phyloP scores from a whole-genome alignment of 2,888 invertebrate genomes.

The Tetragnatha montana region DNA sequence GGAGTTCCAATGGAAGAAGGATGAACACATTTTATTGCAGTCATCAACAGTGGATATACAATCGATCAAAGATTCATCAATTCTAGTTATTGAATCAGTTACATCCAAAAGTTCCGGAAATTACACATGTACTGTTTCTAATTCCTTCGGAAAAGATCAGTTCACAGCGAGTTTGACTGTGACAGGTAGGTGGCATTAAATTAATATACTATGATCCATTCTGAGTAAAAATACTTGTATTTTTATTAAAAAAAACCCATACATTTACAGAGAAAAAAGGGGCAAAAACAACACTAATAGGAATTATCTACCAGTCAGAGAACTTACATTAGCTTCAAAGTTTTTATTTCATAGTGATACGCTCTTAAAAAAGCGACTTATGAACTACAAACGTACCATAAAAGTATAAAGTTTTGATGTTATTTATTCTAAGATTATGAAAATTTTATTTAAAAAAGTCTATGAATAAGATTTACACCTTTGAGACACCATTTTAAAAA shows the following conservation, averaged over 20 bases:
- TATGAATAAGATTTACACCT: too few relatives aligned
- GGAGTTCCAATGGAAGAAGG: constrained; percentile 71
- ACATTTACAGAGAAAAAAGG: not conserved
- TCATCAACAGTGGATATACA: constrained; percentile 42
- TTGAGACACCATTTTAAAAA: too few relatives aligned
- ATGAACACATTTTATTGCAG: constrained; percentile 3
- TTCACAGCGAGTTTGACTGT: constrained; percentile 63
- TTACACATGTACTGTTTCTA: constrained; percentile 70
- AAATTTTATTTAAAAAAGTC: too few relatives aligned
- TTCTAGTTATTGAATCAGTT: constrained; percentile 62
- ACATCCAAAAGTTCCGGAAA: constrained; percentile 59
- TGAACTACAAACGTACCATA: too few relatives aligned
- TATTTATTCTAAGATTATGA: too few relatives aligned
- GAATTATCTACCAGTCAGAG: too few relatives aligned
- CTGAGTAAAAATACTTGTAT: not conserved
- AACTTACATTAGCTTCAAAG: too few relatives aligned
- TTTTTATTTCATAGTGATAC: too few relatives aligned
- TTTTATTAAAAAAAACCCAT: not conserved
- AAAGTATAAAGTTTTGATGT: too few relatives aligned
- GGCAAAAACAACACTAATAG: too few relatives aligned
- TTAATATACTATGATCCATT: not conserved
- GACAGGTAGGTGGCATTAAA: constrained; percentile 38
- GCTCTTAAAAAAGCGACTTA: too few relatives aligned
- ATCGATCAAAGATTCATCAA: constrained; percentile 46
- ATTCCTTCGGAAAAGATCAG: constrained; percentile 52